Evolutionary conservation across 2,113 vertebrate species (phyloP).

Genomic region (Tychaedon coryphoeus): DNA sequence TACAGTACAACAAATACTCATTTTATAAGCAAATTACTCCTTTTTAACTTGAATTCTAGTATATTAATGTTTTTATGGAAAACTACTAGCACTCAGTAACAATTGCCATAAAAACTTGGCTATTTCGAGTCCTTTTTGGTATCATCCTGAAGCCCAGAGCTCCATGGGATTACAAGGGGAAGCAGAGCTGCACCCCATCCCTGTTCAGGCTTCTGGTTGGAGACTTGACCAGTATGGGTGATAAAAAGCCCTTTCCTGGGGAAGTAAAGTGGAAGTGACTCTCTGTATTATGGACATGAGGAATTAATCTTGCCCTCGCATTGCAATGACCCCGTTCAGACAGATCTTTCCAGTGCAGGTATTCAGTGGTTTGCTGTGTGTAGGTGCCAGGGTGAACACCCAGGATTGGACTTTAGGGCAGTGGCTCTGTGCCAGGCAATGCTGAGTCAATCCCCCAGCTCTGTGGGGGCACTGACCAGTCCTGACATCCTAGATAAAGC

Average conservation of each 20-base stretch:
- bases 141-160: not conserved
- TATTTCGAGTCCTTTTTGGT: not conserved
- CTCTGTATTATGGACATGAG: not conserved
- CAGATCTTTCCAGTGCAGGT: not conserved
- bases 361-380: not conserved
- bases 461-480: not conserved
- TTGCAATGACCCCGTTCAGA: not conserved
- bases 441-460: not conserved
- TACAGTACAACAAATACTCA: not conserved
- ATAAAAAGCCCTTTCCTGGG: not conserved
- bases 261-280: not conserved
- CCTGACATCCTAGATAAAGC: not conserved
- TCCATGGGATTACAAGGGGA: not conserved
- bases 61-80: constrained; percentile 24
- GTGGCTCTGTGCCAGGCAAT: not conserved
- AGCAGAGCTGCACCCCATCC: not conserved
- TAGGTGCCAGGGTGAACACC: not conserved
- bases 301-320: not conserved
- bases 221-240: not conserved
- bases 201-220: not conserved
- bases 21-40: constrained; percentile 34
- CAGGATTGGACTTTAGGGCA: not conserved
- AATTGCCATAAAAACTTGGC: not conserved
- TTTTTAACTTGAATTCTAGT: not conserved
- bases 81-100: constrained; percentile 2